Evolutionary conservation across 2,888 invertebrate genomes (phyloP), one percentile per base, ranked within the genome.

Genomic region (Meliscaeva auricollis): DNA sequence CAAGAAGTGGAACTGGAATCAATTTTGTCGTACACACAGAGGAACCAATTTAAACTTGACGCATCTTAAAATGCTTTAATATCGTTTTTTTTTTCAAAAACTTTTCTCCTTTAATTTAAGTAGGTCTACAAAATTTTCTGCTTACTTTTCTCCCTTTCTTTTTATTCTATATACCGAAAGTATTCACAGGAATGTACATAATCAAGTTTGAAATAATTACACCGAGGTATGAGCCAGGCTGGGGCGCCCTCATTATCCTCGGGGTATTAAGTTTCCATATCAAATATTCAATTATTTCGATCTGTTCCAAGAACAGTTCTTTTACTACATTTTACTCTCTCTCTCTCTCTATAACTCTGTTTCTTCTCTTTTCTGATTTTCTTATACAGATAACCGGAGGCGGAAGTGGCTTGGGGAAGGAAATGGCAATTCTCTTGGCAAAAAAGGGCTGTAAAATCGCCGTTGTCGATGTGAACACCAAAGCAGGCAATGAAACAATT

Each of bases 331-430:
- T 3, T 3, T 30, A 26, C 1, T 13, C 20, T 48, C n/a, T 44
- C 9, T 3, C 26, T 50, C 8, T 48, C 11, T 20, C 22, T 44
- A 4, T 38, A 2, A 9, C 11, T 38, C 5, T 38, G 1, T 38
- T 38, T 38, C 6, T 54, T 20, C 13, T 68, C 11, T 11, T 68
- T 9, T 60, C 2, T 68, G 41, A 44, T 46, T 41, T 44, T 38
- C 35, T 76, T 69, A 8, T 9, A 17, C 58, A 93, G 93, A 91
- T 93, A 41, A 93, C 93, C 20, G 93, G 93, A 32, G 93, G 92
- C 64, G 93, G 92, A 74, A 92, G 93, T 85, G 93, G 93, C 20
- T 89, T 93, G 79, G 93, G 93, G 4, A 90, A 92, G 50, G 92
- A 92, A 88, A 91, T 93, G 35, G 91, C 92, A 30, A 84, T 92